phyloP scores from a whole-genome alignment of 2,888 invertebrate species.

The Drosophila conformis region DNA sequence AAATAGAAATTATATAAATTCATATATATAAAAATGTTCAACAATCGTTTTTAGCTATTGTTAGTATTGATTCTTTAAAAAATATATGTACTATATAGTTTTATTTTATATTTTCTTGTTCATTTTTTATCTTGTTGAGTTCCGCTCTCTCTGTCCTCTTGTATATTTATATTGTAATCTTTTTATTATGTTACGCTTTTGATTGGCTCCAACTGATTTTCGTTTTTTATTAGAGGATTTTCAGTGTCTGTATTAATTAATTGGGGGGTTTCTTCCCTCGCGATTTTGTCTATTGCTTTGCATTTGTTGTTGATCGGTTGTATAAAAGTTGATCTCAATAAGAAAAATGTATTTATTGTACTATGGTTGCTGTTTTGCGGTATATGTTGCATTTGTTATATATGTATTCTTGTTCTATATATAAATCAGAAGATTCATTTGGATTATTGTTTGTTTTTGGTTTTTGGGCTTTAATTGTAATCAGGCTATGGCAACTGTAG shows the following conservation, averaged over 20 bases:
- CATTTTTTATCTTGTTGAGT: conserved; percentile 29
- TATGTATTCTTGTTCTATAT: conserved; percentile 48
- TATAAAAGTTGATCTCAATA: conserved; percentile 72
- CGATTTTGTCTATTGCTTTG: conserved; percentile 63
- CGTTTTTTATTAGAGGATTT: neutral
- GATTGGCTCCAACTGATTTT: conserved; percentile 51
- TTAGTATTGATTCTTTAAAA: conserved; percentile 63
- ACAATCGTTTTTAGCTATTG: conserved; percentile 75
- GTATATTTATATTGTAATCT: conserved; percentile 40
- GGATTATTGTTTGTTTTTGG: conserved; percentile 47
- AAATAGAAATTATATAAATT: conserved; percentile 74
- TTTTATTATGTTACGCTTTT: conserved; percentile 36
- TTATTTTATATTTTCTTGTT: conserved; percentile 11
- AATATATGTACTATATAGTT: conserved; percentile 65
- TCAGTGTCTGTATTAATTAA: conserved; percentile 8
- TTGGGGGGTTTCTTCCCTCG: conserved; percentile 9
- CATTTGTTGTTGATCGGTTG: conserved; percentile 60
- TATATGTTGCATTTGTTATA: conserved; percentile 70
- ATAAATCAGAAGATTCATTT: conserved; percentile 50
- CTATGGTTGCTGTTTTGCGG: conserved; percentile 76
- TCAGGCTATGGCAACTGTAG: conserved; percentile 74
- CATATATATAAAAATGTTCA: conserved; percentile 76
- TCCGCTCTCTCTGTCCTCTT: conserved; percentile 22
- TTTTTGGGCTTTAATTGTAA: conserved; percentile 25
- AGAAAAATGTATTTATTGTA: conserved; percentile 78